Evolutionary conservation across 2,797 vertebrate genomes (phyloP), one percentile per base, ranked within the genome.

Genomic region (Propithecus deckenii): DNA sequence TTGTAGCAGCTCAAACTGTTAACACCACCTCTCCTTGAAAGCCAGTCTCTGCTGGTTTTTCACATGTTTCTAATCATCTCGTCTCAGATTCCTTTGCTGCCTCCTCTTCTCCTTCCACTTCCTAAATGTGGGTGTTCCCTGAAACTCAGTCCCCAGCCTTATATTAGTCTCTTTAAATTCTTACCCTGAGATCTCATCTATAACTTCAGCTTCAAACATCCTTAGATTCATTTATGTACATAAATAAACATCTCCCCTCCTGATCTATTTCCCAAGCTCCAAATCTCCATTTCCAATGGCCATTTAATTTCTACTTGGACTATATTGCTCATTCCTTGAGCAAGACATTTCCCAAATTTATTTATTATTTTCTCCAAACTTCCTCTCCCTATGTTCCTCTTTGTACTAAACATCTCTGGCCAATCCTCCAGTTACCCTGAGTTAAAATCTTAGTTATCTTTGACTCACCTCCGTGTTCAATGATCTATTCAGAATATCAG

Each of bases 61-160:
- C 94, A 95, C 59, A 50, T 86, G 93, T 96, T 97, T 97, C 94
- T 80, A 95, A 96, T 95, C 61, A 35, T 55, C 20, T 43, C 48
- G 74, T 86, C 84, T 80, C 59, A 89, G 93, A 96, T 85, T 89
- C 57, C 38, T 65, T 1, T 14, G 17, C 50, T 89, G 30, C 35
- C 75, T 61, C 65, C 69, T 79, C 22, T 63, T 72, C 86, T 52
- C 32, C 46, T 67, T 57, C 76, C 15, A 48, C n/a, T 55, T 65
- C 35, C 86, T 88, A 88, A 52, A 65, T 55, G 55, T 92, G 89
- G 57, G 43, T 90, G 61, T 92, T 88, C 74, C 72, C 61, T 2
- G 10, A 67, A 35, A 41, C 48, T 30, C n/a, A 1, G 5, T 52
- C 76, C 12, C 13, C 32, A 55, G 74, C 5, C 35, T 41, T 78